Evolutionary conservation across 2,113 vertebrate genomes (phyloP), one percentile per base, ranked within the genome.

Genomic region (Takifugu bimaculatus): DNA sequence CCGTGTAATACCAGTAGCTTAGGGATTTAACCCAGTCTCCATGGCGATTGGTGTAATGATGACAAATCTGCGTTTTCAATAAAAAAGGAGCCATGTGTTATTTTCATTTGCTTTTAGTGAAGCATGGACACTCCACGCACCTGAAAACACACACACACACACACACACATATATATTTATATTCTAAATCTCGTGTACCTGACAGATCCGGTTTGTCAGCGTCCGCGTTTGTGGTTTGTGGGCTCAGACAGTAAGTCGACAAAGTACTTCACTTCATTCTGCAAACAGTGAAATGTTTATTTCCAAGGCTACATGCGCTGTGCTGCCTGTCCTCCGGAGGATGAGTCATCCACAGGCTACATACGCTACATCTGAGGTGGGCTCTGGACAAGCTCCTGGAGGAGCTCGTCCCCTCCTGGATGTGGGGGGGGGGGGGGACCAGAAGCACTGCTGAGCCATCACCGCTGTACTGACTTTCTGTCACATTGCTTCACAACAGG

Each of bases 341-440:
- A 86, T 92, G 91, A 91, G 85, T 92, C 90, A 92, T 89, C 83
- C 73, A 56, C 82, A 54, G 80, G 74, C 78, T 79, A 82, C 79
- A 83, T 85, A 80, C 74, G 72, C 63, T 69, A 82, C 70, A 60
- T 83, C 79, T 79, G 68, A 82, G 83, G 74, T 81, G 77, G 76
- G 84, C 80, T 82, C 84, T 76, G 75, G 82, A 79, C 82, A 70
- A 69, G 66, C 77, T 82, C 73, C 54, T 70, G 76, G 70, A 78
- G 77, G 74, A 78, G 60, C 20, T 20, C 20, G 20, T 20, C 20
- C 20, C 20, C 20, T 20, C 20, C 20, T 20, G 20, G 82, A 72
- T 58, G 78, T 80, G 75, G 74, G 77, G 65, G 77, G 80, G 75
- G 76, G 74, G 61, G 20, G 20, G 20, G 20, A 20, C 20, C 20